Percentiles rank a stretch among this genome's conserved stretches.
Evolutionary conservation across 1,140 invertebrate species (phyloP).

Genomic region (Elysia chlorotica): DNA sequence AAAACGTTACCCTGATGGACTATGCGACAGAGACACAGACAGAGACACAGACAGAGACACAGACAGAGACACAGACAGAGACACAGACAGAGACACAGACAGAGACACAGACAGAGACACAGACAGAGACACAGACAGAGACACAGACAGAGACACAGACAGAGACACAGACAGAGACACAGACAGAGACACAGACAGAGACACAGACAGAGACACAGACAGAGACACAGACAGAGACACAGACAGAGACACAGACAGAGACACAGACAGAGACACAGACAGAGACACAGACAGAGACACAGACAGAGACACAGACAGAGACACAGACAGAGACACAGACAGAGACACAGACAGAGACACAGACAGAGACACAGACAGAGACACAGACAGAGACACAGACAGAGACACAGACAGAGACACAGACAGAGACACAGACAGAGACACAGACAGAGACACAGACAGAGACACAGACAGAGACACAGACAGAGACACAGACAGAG

Average conservation of each 20-base stretch:
- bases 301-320: not conserved
- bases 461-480: not conserved
- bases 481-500: not conserved
- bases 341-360: not conserved
- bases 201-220: not conserved
- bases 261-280: not conserved
- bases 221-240: not conserved
- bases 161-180: not conserved
- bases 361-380: not conserved
- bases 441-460: not conserved
- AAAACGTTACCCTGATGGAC: too few relatives aligned
- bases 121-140: not conserved
- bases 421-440: not conserved
- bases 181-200: not conserved
- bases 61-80: not conserved
- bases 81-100: not conserved
- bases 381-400: not conserved
- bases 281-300: not conserved
- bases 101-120: not conserved
- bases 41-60: not conserved
- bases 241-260: not conserved
- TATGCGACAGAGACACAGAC: not conserved
- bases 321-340: not conserved
- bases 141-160: not conserved
- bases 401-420: not conserved